Evolutionary conservation across 2,888 invertebrate genomes (phyloP), one percentile per base, ranked within the genome.

Genomic region (Alentia gelatinosa): DNA sequence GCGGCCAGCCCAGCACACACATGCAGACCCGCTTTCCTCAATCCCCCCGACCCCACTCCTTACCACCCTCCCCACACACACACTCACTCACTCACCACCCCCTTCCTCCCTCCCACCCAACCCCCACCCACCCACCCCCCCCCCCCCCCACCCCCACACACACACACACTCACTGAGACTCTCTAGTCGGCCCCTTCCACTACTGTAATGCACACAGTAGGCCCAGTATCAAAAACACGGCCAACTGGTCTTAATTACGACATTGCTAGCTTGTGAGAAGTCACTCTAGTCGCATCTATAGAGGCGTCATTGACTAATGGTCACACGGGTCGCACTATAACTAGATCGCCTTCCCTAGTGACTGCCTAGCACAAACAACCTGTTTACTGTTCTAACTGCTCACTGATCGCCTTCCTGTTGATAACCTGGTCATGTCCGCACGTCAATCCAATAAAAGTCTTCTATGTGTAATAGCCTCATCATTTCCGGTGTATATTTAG

Each of bases 71-170:
- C 7, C 42, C 42, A 9, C 39, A 5, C n/a, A n/a, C n/a, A 12
- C 37, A 33, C 23, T 15, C 33, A 15, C 83, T 7, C 39, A 5
- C 86, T 9, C 86, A 9, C 4, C 86, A 9, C 39, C 79, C 79
- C n/a, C 19, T 35, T 35, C 79, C 79, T 35, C 79, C 79, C 9
- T 7, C 79, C n/a, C 30, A 35, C 39, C 79, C 79, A 7, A 19
- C n/a, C 39, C 79, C 79, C n/a, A 19, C n/a, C 79, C n/a, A 12
- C 47, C 50, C 86, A 26, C 15, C 26, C 86, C 26, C 86, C n/a
- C 15, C 42, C 86, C 50, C 86, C 47, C 33, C 35, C 86, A 12
- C 35, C 47, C 33, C 86, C 86, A 33, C 86, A 68, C 68, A 68
- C 68, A 56, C 68, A 30, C 68, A 23, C 63, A 9, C 63, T 63